phyloP scores from a whole-genome alignment of 2,888 invertebrate genomes.

The Epinotia demarniana region DNA sequence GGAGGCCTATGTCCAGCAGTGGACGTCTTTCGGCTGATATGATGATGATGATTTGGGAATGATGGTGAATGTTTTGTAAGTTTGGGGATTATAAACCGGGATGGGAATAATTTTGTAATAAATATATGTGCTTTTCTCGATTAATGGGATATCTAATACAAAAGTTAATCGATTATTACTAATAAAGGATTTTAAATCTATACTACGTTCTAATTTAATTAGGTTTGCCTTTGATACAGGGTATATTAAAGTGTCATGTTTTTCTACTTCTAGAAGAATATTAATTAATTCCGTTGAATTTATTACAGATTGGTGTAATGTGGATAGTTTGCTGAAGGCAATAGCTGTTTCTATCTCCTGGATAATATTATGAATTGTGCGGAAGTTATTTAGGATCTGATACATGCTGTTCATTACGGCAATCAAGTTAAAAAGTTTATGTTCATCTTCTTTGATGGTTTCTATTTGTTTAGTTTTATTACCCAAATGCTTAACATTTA shows the following conservation, averaged over 20 bases:
- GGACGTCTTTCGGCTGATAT: too few relatives aligned
- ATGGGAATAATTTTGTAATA: too few relatives aligned
- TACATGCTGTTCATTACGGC: conserved; percentile 38
- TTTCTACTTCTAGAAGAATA: conserved; percentile 26
- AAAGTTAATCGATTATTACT: conserved; percentile 29
- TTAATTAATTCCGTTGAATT: conserved; percentile 43
- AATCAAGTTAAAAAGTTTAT: neutral
- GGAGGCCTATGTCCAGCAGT: too few relatives aligned
- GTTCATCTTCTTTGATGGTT: conserved; percentile 6
- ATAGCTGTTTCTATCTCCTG: conserved; percentile 45
- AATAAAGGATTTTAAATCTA: conserved; percentile 37
- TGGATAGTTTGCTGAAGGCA: conserved; percentile 42
- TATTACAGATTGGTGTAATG: conserved; percentile 43
- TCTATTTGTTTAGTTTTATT: conserved; percentile 24
- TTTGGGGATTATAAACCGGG: too few relatives aligned
- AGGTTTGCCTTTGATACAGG: conserved; percentile 31
- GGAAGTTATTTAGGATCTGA: conserved; percentile 44
- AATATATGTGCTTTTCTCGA: conserved; percentile 19
- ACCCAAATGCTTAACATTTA: conserved; percentile 28
- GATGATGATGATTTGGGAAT: too few relatives aligned
- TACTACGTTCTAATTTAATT: conserved; percentile 43
- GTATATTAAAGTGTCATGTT: conserved; percentile 33
- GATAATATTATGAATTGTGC: conserved; percentile 38
- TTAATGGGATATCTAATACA: conserved; percentile 17
- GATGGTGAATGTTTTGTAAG: too few relatives aligned